phyloP scores from a whole-genome alignment of 2,113 vertebrate genomes.

The Lota lota region DNA sequence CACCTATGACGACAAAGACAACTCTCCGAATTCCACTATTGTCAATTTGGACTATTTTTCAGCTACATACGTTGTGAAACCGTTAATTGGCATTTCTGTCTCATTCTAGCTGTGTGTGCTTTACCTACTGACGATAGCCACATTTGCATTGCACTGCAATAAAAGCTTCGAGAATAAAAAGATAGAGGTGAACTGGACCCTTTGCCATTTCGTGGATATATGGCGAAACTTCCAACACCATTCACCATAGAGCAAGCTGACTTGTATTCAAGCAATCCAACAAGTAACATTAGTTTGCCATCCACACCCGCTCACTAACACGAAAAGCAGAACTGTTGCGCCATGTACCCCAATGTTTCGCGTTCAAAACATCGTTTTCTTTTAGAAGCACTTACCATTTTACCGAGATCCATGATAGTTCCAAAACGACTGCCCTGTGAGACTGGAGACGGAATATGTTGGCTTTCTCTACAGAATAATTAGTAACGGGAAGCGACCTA shows the following conservation, averaged over 20 bases:
- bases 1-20: too few species aligned
- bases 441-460: conserved; percentile 32
- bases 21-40: not conserved
- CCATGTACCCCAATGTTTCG: too few species aligned
- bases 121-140: too few species aligned
- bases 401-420: conserved; percentile 73
- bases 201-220: too few species aligned
- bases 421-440: not conserved
- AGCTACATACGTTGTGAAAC: conserved; percentile 16
- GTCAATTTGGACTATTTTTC: not conserved
- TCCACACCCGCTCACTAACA: conserved; percentile 34
- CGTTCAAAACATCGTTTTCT: not conserved
- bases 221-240: not conserved
- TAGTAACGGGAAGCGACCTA: conserved; percentile 45
- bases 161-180: not conserved
- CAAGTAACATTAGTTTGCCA: conserved; percentile 30
- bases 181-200: too few species aligned
- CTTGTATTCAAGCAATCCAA: not conserved
- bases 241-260: too few species aligned
- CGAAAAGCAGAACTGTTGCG: not conserved
- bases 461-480: conserved; percentile 43
- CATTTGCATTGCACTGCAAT: conserved; percentile 15
- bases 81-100: conserved; percentile 40
- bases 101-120: conserved; percentile 22
- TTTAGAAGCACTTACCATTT: conserved; percentile 68